Evolutionary conservation across 2,888 invertebrate genomes (phyloP), one percentile per base, ranked within the genome.

Genomic region (Eumacrocentrus americanus): DNA sequence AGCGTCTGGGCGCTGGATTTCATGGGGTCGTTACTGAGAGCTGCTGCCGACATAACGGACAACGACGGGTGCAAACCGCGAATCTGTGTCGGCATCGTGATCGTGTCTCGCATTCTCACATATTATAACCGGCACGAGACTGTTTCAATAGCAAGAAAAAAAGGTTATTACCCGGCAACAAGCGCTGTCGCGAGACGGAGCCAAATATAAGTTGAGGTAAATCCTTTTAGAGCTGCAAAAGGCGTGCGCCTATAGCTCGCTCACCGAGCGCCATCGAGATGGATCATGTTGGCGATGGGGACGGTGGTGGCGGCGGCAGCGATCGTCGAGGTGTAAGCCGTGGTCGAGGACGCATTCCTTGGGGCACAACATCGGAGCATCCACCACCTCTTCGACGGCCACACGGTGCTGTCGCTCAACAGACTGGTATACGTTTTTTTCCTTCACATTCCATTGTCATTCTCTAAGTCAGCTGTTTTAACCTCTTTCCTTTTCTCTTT

Each of bases 231-330:
- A 29, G 29, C 2, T 11, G 16, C 5, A 51, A 11, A 7, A 25
- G 23, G 12, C 12, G 20, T 51, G 18, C 14, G 12, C 14, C n/a
- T 7, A 3, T 7, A n/a, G 3, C 12, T 7, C 7, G n/a, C n/a
- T 51, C 5, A 4, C 4, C 23, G 22, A 53, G 11, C 29, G 23
- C 7, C 22, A 64, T 29, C 20, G 67, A 66, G 57, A 78, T 78
- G 78, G 72, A 76, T 64, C 71, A 70, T 66, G 69, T 66, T 22
- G 64, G 68, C 35, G 73, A 73, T 48, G 70, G 68, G 48, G 68
- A 63, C 55, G 69, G 68, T 20, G 67, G 64, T 3, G 68, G 71
- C 22, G 67, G 64, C 3, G 68, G 71, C 22, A 62, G 67, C 9
- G 71, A 72, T 58, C 61, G 62, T 57, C 64, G 60, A 22, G 67